Percentiles rank a stretch among this genome's conserved stretches.
phyloP scores from a whole-genome alignment of 2,797 vertebrate genomes.

The Melanotaenia pygmaea region DNA sequence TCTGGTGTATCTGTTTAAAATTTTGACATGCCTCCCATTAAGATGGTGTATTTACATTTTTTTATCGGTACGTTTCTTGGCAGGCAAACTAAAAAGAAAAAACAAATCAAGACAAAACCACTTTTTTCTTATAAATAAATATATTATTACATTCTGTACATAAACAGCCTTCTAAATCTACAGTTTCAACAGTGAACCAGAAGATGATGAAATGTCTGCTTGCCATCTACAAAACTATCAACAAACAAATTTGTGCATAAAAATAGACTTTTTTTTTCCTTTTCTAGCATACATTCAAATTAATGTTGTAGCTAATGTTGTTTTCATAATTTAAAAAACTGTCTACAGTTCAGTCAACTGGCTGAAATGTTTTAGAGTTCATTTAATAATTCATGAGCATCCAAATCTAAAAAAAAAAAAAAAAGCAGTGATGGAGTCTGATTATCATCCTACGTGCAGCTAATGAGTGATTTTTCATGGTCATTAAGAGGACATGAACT shows the following conservation, averaged over 20 bases:
- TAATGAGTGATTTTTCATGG: background rate
- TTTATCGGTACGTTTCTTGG: background rate
- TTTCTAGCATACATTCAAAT: constrained; percentile 31
- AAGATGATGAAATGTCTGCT: background rate
- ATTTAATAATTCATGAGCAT: constrained; percentile 8
- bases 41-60: background rate
- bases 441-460: background rate
- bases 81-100: background rate
- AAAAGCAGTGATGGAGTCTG: background rate
- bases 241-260: constrained; percentile 20
- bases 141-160: constrained; percentile 62
- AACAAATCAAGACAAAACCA: constrained; percentile 29
- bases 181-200: constrained; percentile 26
- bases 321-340: background rate
- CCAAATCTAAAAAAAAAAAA: background rate
- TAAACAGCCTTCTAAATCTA: constrained; percentile 31
- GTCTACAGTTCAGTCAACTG: too few species aligned
- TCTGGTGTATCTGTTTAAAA: background rate
- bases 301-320: constrained; percentile 1
- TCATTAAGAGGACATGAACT: background rate
- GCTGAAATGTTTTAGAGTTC: constrained; percentile 6
- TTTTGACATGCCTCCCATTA: background rate
- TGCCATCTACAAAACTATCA: constrained; percentile 29
- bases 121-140: constrained; percentile 65
- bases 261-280: constrained; percentile 20